Percentiles rank a stretch among this genome's conserved stretches.
Evolutionary conservation across 2,888 invertebrate genomes (phyloP).

Genomic region (Thera britannica): DNA sequence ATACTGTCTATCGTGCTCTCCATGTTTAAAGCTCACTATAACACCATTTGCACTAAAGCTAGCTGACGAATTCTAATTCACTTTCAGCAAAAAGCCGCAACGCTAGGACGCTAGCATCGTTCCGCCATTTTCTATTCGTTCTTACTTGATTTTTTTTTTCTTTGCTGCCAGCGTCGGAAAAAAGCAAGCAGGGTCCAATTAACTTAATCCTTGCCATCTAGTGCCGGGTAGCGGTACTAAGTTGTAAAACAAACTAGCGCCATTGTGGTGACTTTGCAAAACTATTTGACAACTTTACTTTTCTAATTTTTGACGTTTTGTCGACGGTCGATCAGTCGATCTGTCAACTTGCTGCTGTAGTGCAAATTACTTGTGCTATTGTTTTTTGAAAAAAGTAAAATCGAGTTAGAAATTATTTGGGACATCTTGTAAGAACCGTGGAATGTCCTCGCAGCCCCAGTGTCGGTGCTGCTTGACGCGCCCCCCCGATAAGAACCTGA

Average conservation of each 20-base stretch:
- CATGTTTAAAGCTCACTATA: slow-evolving; percentile 52
- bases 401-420: slow-evolving; percentile 9
- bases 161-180: not conserved
- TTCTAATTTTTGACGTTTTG: not conserved
- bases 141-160: slow-evolving; percentile 3
- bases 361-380: not conserved
- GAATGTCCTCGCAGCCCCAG: slow-evolving; percentile 53
- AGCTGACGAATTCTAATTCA: slow-evolving; percentile 30
- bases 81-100: slow-evolving; percentile 39
- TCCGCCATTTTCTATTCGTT: slow-evolving; percentile 70
- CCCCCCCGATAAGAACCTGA: slow-evolving; percentile 69
- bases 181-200: not conserved
- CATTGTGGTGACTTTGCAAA: not conserved
- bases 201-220: slow-evolving; percentile 24
- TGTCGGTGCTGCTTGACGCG: slow-evolving; percentile 71
- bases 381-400: slow-evolving; percentile 7
- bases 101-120: slow-evolving; percentile 46
- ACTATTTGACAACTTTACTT: not conserved
- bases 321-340: too few species aligned
- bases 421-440: slow-evolving; percentile 5
- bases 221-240: slow-evolving; percentile 9
- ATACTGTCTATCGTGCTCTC: slow-evolving; percentile 63
- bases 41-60: slow-evolving; percentile 52
- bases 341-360: not conserved
- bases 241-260: not conserved